Evolutionary conservation across 2,888 invertebrate genomes (phyloP).

Genomic region (Xestia c-nigrum): DNA sequence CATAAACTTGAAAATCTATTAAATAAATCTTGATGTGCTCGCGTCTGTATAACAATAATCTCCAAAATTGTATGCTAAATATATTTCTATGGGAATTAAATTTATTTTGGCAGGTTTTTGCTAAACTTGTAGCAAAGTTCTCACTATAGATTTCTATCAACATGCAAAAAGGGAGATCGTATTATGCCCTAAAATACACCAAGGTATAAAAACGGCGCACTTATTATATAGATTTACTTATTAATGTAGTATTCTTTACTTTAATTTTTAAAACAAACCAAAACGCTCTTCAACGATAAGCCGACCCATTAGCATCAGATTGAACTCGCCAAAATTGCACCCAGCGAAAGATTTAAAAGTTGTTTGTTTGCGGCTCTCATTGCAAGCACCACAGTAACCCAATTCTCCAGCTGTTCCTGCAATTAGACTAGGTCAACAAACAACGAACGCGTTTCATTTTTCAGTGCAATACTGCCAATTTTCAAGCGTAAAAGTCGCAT

Average conservation of each 20-base stretch:
- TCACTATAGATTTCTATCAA: background rate
- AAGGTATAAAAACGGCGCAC: background rate
- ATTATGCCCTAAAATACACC: background rate
- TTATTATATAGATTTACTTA: too few relatives aligned
- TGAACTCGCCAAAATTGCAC: conserved; percentile 17
- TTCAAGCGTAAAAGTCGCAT: conserved; percentile 46
- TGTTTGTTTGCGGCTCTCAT: conserved; percentile 32
- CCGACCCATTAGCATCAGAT: background rate
- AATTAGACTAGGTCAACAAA: conserved; percentile 62
- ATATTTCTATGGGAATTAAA: background rate
- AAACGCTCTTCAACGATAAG: background rate
- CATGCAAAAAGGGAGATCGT: background rate
- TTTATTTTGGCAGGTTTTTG: background rate
- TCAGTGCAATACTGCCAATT: conserved; percentile 52
- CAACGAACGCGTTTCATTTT: conserved; percentile 50
- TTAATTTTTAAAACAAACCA: background rate
- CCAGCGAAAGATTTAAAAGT: conserved; percentile 37
- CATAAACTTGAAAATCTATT: too few relatives aligned
- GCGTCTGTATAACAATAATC: background rate
- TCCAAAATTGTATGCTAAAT: background rate
- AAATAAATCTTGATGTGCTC: too few relatives aligned
- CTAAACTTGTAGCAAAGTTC: background rate
- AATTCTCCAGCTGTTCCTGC: conserved; percentile 57
- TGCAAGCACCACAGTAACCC: conserved; percentile 50
- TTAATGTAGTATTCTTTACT: background rate